These are phyloP conservation scores for Laticauda laticaudata DNA, from an alignment of 2,113 vertebrate species.

Conservation along the genomic window DNA sequence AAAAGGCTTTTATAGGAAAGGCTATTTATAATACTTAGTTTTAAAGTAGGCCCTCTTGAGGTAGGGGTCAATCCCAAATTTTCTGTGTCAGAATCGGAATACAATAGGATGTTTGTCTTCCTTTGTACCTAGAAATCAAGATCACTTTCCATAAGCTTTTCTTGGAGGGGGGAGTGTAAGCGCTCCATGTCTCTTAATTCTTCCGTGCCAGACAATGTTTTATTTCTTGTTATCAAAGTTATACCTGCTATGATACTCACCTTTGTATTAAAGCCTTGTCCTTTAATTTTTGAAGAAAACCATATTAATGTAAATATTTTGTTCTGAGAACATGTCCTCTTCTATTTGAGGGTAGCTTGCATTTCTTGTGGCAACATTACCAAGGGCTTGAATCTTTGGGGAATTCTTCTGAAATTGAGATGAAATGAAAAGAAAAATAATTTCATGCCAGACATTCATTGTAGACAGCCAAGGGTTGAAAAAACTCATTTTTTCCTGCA, in stretches of 20 bases:
- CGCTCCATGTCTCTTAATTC: neutral
- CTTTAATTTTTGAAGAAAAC: neutral
- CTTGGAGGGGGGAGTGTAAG: neutral
- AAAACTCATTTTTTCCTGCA: neutral
- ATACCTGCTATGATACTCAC: neutral
- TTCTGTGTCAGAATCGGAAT: neutral
- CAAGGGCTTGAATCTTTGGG: neutral
- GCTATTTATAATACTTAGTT: neutral
- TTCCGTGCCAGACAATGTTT: neutral
- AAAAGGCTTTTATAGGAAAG: neutral
- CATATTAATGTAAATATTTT: neutral
- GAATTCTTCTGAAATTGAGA: neutral
- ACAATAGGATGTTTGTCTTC: neutral
- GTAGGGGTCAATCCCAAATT: neutral
- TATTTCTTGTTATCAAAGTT: neutral
- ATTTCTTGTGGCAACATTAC: neutral
- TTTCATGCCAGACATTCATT: conserved; percentile 1
- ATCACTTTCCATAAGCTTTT: neutral
- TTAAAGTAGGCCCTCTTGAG: neutral
- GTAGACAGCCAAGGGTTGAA: neutral
- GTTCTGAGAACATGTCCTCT: neutral
- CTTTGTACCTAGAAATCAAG: neutral
- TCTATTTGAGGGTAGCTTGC: neutral
- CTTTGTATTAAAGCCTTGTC: neutral
- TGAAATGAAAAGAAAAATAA: neutral